Conservation (phyloP, 2,797 vertebrate genomes). For the Eurystomus glaucurus region DNA sequence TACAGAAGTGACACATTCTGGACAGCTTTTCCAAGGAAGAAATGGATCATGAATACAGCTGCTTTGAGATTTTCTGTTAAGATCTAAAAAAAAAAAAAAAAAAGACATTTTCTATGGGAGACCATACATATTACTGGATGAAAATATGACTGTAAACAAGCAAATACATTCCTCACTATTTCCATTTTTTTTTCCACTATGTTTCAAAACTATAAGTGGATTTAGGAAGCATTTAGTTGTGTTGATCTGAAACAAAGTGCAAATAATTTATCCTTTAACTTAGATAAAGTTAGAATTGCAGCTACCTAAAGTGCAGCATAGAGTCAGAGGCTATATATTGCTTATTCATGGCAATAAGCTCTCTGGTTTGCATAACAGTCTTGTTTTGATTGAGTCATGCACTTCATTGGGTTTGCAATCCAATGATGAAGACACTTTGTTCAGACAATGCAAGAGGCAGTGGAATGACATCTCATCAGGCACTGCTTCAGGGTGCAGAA, state of each 20-base stretch:
- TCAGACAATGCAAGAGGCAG: not conserved
- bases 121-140: not conserved
- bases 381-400: not conserved
- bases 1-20: not conserved
- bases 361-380: not conserved
- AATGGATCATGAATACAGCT: not conserved
- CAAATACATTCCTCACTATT: not conserved
- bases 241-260: not conserved
- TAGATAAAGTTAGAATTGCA: not conserved
- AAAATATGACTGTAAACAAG: not conserved
- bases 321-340: not conserved
- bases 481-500: no score
- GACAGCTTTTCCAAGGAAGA: not conserved
- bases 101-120: not conserved
- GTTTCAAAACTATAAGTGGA: not conserved
- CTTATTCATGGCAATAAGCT: not conserved
- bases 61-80: not conserved
- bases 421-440: not conserved
- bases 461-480: not conserved
- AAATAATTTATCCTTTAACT: not conserved
- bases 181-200: not conserved
- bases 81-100: no score
- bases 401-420: not conserved
- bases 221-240: not conserved
- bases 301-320: not conserved